These are phyloP conservation scores for Chlorodrepanis virens DNA, from an alignment of 2,113 vertebrate genomes.

Conservation along the genomic window DNA sequence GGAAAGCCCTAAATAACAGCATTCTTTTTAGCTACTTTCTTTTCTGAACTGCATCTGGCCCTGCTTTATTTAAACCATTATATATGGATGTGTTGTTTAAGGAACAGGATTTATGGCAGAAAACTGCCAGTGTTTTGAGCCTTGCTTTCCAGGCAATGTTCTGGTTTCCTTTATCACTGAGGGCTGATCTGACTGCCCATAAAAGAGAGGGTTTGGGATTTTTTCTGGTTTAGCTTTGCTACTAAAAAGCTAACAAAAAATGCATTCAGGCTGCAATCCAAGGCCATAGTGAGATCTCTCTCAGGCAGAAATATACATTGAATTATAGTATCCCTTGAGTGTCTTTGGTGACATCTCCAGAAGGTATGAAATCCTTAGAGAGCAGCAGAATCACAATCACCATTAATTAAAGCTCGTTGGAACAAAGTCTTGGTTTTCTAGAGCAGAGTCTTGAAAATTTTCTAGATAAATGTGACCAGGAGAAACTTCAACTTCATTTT, in stretches of 20 bases:
- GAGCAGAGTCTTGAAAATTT: constrained; percentile 9
- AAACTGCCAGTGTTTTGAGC: constrained; percentile 24
- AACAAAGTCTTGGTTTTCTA: constrained; percentile 32
- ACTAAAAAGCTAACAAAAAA: background rate
- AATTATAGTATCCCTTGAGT: background rate
- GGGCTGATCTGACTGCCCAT: background rate
- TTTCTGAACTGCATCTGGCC: constrained; percentile 40
- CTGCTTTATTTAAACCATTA: constrained; percentile 44
- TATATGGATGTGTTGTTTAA: constrained; percentile 50
- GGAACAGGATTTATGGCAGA: constrained; percentile 44
- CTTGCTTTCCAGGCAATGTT: constrained; percentile 31
- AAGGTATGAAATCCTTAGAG: background rate
- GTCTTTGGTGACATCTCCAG: background rate
- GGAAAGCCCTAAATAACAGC: constrained; percentile 14
- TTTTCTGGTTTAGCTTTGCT: constrained; percentile 5
- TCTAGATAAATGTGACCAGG: constrained; percentile 33
- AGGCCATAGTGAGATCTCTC: background rate
- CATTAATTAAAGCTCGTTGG: background rate
- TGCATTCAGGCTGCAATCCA: background rate
- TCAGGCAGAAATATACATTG: background rate
- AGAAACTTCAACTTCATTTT: constrained; percentile 41
- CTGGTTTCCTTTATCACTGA: constrained; percentile 41
- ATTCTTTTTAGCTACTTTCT: constrained; percentile 19
- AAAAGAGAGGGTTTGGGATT: background rate
- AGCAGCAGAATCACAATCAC: background rate